Percentiles rank a stretch among this genome's conserved stretches.
Conservation (phyloP, 2,888 invertebrate genomes). For the Eilema caniola region DNA sequence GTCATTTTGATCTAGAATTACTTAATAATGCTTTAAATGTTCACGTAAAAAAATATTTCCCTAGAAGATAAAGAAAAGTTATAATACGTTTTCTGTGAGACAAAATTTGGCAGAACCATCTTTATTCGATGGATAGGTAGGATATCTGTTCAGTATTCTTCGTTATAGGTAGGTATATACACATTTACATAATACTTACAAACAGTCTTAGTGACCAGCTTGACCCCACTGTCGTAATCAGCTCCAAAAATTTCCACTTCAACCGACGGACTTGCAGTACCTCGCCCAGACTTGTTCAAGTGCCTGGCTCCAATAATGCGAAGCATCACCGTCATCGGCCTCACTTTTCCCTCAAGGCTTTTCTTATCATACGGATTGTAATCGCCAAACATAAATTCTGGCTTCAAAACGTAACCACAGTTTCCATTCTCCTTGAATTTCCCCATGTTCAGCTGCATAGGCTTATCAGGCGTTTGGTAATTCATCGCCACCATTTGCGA, state of each 20-base stretch:
- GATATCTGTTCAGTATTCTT: no score
- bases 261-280: conserved; percentile 96
- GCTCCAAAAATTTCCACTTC: conserved; percentile 97
- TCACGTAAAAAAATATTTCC: no score
- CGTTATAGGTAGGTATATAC: not conserved
- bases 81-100: no score
- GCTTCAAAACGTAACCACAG: conserved; percentile 97
- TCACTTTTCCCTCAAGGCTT: conserved; percentile 76
- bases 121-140: no score
- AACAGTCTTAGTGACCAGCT: conserved; percentile 94
- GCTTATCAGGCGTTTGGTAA: conserved; percentile 97
- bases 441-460: conserved; percentile 98
- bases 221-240: conserved; percentile 94
- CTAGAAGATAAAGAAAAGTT: no score
- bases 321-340: conserved; percentile 88
- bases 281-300: conserved; percentile 93
- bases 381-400: conserved; percentile 94
- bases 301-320: conserved; percentile 96
- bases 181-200: conserved; percentile 83
- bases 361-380: conserved; percentile 93
- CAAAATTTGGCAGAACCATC: no score
- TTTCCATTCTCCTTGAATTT: conserved; percentile 97
- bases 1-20: no score
- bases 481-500: conserved; percentile 99
- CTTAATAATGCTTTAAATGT: no score